These are phyloP conservation scores for Eupithecia subfuscata DNA, from an alignment of 2,888 invertebrate species.

Conservation along the genomic window DNA sequence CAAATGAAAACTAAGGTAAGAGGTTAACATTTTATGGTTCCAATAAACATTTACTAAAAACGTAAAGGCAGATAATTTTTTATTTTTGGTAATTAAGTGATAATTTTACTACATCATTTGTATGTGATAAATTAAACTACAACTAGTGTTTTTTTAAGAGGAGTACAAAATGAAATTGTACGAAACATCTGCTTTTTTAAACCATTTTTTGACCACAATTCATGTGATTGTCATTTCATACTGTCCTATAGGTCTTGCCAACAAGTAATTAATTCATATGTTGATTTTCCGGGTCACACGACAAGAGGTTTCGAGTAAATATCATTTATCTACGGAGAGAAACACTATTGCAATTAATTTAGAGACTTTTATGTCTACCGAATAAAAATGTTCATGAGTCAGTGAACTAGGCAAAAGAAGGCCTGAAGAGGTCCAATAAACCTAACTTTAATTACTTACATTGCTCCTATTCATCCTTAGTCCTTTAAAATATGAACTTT, in stretches of 20 bases:
- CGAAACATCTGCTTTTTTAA: no score
- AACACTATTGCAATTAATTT: neutral
- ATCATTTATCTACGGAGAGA: neutral
- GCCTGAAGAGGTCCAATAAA: neutral
- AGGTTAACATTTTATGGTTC: neutral
- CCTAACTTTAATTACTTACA: neutral
- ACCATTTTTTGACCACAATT: no score
- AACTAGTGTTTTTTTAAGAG: no score
- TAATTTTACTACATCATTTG: neutral
- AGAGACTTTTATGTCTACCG: neutral
- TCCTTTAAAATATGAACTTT: neutral
- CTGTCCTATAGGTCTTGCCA: neutral
- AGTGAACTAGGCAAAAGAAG: neutral
- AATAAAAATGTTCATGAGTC: neutral
- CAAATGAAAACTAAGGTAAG: slow-evolving; percentile 7
- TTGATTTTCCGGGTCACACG: neutral
- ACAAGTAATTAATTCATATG: neutral
- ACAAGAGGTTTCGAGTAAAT: slow-evolving; percentile 1
- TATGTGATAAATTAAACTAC: neutral
- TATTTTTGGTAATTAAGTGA: neutral
- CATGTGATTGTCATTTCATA: no score
- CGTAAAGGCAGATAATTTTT: neutral
- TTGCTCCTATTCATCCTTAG: neutral
- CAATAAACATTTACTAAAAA: slow-evolving; percentile 4
- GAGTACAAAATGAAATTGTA: no score